phyloP scores from a whole-genome alignment of 2,888 invertebrate genomes.

The Coecobrya sp. region DNA sequence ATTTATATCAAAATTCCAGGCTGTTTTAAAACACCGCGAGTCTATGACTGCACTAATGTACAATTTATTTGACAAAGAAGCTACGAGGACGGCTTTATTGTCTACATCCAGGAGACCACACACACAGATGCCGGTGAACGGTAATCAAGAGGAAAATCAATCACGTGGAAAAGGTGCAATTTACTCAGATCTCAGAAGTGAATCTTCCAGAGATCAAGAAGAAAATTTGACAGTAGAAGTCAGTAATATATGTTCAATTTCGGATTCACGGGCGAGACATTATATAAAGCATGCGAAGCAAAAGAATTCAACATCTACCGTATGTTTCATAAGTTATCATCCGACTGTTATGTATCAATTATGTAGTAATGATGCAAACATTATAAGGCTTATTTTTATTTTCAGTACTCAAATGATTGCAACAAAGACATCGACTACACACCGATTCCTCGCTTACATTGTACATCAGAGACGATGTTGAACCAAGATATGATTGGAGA shows the following conservation, averaged over 20 bases:
- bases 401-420: neutral
- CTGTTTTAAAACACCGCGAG: slow-evolving; percentile 90
- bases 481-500: slow-evolving; percentile 67
- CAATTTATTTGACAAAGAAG: slow-evolving; percentile 83
- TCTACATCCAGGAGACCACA: slow-evolving; percentile 6
- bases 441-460: slow-evolving; percentile 73
- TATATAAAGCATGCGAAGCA: neutral
- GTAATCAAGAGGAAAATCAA: neutral
- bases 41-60: slow-evolving; percentile 89
- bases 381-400: neutral
- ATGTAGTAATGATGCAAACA: no score
- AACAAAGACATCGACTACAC: slow-evolving; percentile 64
- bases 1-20: slow-evolving; percentile 87
- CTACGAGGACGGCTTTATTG: slow-evolving; percentile 69
- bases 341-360: no score
- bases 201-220: neutral
- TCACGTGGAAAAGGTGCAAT: neutral
- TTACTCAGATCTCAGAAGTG: neutral
- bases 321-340: neutral
- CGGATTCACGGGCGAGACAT: neutral
- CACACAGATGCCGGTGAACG: neutral
- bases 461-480: slow-evolving; percentile 62
- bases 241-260: neutral
- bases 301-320: neutral
- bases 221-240: slow-evolving; percentile 24